Base-by-base conservation (phyloP, 2,797 vertebrate genomes). In the Cheirogaleus major region DNA sequence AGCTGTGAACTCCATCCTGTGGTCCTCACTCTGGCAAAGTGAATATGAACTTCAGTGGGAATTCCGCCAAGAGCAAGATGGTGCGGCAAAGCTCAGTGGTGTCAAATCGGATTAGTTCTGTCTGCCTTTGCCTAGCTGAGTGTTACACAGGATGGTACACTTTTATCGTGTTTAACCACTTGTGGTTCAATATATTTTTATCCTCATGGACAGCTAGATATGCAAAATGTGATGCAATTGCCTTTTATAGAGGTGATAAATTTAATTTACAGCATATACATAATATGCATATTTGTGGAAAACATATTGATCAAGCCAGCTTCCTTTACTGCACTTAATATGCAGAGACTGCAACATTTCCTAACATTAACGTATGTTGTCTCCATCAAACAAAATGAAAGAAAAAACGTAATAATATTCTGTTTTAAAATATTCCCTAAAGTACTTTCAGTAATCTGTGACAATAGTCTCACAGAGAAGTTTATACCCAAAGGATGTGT, bases 241-340 rank as follows among this genome's bases (percentile, higher is more conserved):
- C 98, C 98, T 98, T 98, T 98, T 98, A 98, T 95, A 96, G 97
- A 97, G 97, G 69, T 95, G 75, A 93, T 97, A 96, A 97, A 97
- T 10, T 97, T 98, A 98, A 98, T 98, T 98, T 98, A 98, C 96
- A 98, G 96, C 97, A 96, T 97, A 97, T 98, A 98, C 95, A 97
- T 98, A 98, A 98, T 98, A 98, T 97, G 78, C 30, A 48, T 79
- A 73, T 98, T 97, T 98, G 97, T 98, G 95, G 97, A 98, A 98
- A 98, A 95, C 97, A 97, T 98, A 97, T 98, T 98, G 97, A 98
- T 98, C 98, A 98, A 98, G 98, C 98, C 97, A 97, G 93, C 94
- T 98, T 98, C 96, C 97, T 98, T 98, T 98, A 92, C 92, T 96
- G 97, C 96, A 97, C 97, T 98, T 98, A 98, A 98, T 98, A 97